These are phyloP conservation scores for Dolichopus griseipennis DNA, from an alignment of 2,888 invertebrate genomes.

Conservation along the genomic window DNA sequence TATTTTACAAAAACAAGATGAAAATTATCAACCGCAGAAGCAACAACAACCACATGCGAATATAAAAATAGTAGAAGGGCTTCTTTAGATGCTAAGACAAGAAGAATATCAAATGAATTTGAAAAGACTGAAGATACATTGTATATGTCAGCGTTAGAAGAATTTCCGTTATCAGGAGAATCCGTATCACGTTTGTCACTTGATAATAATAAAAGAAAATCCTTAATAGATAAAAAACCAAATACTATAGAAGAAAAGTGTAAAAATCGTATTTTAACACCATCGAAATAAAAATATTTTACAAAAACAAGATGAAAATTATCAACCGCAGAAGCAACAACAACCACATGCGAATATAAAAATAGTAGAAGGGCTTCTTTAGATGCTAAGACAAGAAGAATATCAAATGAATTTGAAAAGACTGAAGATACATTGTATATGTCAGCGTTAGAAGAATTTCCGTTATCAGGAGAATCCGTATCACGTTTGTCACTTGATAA, in stretches of 20 bases:
- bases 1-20: conserved; percentile 19
- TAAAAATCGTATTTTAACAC: conserved; percentile 44
- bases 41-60: conserved; percentile 30
- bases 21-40: conserved; percentile 24
- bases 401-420: conserved; percentile 62
- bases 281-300: conserved; percentile 4
- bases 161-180: conserved; percentile 48
- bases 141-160: conserved; percentile 69
- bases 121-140: conserved; percentile 66
- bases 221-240: conserved; percentile 28
- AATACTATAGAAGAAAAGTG: conserved; percentile 40
- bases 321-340: conserved; percentile 29
- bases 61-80: conserved; percentile 37
- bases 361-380: conserved; percentile 34
- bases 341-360: conserved; percentile 31
- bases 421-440: conserved; percentile 68
- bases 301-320: conserved; percentile 20
- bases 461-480: conserved; percentile 30
- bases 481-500: conserved; percentile 31
- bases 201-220: conserved; percentile 23
- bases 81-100: conserved; percentile 34
- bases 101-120: conserved; percentile 57
- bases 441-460: conserved; percentile 64
- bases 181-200: conserved; percentile 33
- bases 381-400: conserved; percentile 38